Conservation (phyloP, 2,797 vertebrate genomes). For the Coluber constrictor region DNA sequence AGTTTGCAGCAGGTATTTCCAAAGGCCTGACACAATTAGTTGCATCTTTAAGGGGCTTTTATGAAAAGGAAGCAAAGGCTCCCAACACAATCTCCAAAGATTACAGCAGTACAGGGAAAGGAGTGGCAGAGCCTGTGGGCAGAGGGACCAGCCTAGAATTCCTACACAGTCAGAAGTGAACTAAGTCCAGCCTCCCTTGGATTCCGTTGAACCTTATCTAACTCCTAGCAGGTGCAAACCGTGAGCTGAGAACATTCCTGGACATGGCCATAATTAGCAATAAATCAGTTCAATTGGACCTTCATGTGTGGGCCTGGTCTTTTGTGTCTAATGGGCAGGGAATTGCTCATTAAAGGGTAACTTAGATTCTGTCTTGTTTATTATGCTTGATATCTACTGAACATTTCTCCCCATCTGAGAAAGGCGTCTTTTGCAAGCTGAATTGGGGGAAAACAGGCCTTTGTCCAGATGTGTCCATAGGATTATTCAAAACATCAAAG, state of each 20-base stretch:
- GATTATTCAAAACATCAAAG: not conserved
- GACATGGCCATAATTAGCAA: not conserved
- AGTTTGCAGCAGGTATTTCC: not conserved
- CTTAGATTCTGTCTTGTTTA: not conserved
- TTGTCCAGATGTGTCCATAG: not conserved
- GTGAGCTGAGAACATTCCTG: not conserved
- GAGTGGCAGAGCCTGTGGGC: not conserved
- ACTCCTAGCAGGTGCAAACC: no score
- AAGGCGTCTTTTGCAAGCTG: not conserved
- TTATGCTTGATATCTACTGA: not conserved
- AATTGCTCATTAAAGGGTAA: not conserved
- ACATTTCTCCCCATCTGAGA: not conserved
- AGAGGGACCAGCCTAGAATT: not conserved
- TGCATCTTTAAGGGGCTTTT: not conserved
- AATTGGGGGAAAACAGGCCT: not conserved
- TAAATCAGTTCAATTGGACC: not conserved
- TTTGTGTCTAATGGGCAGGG: not conserved
- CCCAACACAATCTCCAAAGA: not conserved
- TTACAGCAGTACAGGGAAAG: not conserved
- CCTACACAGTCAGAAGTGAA: no score
- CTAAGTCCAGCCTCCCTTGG: no score
- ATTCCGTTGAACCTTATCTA: no score
- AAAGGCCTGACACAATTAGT: not conserved
- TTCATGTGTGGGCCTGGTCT: not conserved
- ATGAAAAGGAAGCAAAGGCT: not conserved